Conservation (phyloP, 2,797 vertebrate genomes). For the Rhinogobio ventralis region DNA sequence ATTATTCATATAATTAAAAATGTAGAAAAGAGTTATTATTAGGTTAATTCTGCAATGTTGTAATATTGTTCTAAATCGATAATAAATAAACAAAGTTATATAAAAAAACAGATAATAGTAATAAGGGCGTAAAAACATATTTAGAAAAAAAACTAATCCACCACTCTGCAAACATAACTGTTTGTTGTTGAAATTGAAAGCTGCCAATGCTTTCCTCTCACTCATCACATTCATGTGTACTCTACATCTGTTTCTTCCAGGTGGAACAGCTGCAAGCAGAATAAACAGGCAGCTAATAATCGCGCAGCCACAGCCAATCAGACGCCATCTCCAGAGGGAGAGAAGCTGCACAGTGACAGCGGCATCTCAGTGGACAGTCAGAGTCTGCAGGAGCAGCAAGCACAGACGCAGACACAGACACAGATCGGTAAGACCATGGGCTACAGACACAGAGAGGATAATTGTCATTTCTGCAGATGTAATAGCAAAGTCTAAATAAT, state of each 20-base stretch:
- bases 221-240: conserved; percentile 12
- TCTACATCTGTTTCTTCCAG: conserved; percentile 69
- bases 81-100: background rate
- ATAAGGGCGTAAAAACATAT: background rate
- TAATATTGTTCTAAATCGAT: no score
- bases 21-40: background rate
- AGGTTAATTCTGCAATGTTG: no score
- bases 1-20: background rate
- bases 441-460: conserved; percentile 8
- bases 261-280: conserved; percentile 98
- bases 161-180: conserved; percentile 38
- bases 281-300: conserved; percentile 95
- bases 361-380: conserved; percentile 98
- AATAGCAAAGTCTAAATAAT: background rate
- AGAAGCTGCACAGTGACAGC: conserved; percentile 97
- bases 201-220: background rate
- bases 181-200: background rate
- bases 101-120: background rate
- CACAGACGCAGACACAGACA: conserved; percentile 70
- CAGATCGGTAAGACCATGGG: conserved; percentile 72
- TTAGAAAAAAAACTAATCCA: conserved; percentile 53
- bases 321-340: conserved; percentile 93
- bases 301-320: conserved; percentile 88
- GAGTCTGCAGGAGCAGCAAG: conserved; percentile 90
- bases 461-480: background rate